Conservation (phyloP, 2,113 vertebrate genomes). For the Pelmatolapia mariae region DNA sequence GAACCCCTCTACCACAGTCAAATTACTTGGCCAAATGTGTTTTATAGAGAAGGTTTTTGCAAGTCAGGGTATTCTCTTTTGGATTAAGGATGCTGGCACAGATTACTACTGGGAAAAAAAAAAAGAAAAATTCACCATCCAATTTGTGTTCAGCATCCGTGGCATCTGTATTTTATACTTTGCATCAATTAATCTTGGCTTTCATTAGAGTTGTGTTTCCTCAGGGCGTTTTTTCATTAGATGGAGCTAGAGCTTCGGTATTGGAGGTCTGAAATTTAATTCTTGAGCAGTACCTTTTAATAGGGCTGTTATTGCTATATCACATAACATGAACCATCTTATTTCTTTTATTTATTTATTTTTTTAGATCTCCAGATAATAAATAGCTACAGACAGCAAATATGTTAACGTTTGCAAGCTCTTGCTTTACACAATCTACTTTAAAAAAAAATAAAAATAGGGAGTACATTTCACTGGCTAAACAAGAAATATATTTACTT, state of each 20-base stretch:
- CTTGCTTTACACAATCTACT: neutral
- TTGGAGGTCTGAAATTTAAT: neutral
- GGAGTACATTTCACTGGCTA: neutral
- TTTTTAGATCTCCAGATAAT: neutral
- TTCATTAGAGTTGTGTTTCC: neutral
- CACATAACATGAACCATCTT: neutral
- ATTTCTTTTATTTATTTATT: neutral
- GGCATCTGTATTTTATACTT: neutral
- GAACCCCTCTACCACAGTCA: neutral
- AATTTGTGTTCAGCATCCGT: neutral
- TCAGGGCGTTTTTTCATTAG: neutral
- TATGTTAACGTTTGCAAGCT: neutral
- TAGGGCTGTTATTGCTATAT: neutral
- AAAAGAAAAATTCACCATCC: neutral
- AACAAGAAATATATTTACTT: neutral
- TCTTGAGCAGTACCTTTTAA: neutral
- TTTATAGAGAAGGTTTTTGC: neutral
- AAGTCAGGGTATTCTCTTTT: neutral
- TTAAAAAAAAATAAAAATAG: rapidly evolving
- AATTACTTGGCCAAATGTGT: neutral
- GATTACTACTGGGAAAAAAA: neutral
- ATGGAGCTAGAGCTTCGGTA: neutral
- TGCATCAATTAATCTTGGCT: neutral
- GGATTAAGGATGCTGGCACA: neutral
- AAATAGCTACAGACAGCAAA: neutral